Evolutionary conservation across 2,797 vertebrate genomes (phyloP).

Genomic region (Lindbergichthys nudifrons): DNA sequence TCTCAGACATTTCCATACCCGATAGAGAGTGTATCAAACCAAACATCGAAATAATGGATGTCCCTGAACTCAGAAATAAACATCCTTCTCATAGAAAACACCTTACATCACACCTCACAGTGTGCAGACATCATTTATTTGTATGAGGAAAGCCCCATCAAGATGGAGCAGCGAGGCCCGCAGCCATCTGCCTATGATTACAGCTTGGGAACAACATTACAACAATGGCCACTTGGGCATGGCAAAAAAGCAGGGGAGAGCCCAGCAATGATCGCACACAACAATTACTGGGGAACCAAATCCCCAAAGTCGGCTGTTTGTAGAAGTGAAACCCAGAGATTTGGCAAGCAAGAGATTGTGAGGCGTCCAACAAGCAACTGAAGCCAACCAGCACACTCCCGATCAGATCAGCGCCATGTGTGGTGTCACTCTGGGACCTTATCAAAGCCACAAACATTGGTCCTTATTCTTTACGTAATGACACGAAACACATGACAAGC

Average conservation of each 20-base stretch:
- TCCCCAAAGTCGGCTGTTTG: conserved; percentile 71
- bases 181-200: conserved; percentile 81
- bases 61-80: conserved; percentile 27
- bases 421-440: conserved; percentile 69
- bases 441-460: conserved; percentile 65
- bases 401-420: conserved; percentile 73
- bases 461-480: neutral
- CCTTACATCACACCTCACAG: conserved; percentile 63
- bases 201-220: conserved; percentile 68
- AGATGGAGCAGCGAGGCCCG: conserved; percentile 36
- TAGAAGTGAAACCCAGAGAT: conserved; percentile 71
- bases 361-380: conserved; percentile 60
- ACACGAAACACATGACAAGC: conserved; percentile 19
- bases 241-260: conserved; percentile 69
- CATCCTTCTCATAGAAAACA: conserved; percentile 44
- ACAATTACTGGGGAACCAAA: conserved; percentile 74
- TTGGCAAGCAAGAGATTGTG: conserved; percentile 66
- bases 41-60: conserved; percentile 16
- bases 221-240: conserved; percentile 71
- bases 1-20: conserved; percentile 11
- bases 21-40: conserved; percentile 27
- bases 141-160: conserved; percentile 65
- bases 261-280: conserved; percentile 72
- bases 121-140: conserved; percentile 53
- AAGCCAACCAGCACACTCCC: conserved; percentile 75